A percentile compares a stretch with the other conserved stretches of the same genome.
Conservation (phyloP, 2,113 vertebrate genomes). For the Apaloderma vittatum region DNA sequence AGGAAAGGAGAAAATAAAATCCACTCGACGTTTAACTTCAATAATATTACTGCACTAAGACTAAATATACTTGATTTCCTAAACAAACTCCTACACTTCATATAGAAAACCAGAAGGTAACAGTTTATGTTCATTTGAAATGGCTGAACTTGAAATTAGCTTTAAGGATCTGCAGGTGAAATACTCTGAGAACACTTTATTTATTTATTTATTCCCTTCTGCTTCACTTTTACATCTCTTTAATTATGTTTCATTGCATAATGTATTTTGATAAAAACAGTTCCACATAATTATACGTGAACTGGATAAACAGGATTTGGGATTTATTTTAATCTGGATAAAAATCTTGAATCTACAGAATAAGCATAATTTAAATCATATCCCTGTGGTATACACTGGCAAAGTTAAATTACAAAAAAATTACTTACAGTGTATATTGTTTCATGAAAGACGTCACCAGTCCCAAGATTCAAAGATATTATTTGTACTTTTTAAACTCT, state of each 20-base stretch:
- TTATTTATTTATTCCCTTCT: constrained; percentile 18
- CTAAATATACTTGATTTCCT: not conserved
- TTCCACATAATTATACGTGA: constrained; percentile 41
- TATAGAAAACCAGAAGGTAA: not conserved
- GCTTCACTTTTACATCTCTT: constrained; percentile 28
- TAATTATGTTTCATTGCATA: constrained; percentile 40
- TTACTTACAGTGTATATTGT: not conserved
- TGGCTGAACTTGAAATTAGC: not conserved
- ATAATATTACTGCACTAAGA: not conserved
- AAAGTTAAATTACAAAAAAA: constrained; percentile 23
- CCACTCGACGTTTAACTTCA: not conserved
- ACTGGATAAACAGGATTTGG: constrained; percentile 61
- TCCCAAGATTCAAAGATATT: not conserved
- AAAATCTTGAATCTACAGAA: constrained; percentile 52
- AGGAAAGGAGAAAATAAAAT: not conserved
- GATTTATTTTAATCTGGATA: constrained; percentile 66
- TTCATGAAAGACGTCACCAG: not conserved
- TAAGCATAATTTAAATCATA: constrained; percentile 32
- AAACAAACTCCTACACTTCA: not conserved
- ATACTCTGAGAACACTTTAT: constrained; percentile 15
- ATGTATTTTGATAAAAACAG: constrained; percentile 45
- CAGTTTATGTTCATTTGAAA: not conserved
- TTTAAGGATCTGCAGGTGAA: constrained; percentile 7
- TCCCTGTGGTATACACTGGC: not conserved
- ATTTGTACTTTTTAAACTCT: not conserved